Base-by-base conservation (phyloP, 2,888 invertebrate species). In the Drosophila dives region DNA sequence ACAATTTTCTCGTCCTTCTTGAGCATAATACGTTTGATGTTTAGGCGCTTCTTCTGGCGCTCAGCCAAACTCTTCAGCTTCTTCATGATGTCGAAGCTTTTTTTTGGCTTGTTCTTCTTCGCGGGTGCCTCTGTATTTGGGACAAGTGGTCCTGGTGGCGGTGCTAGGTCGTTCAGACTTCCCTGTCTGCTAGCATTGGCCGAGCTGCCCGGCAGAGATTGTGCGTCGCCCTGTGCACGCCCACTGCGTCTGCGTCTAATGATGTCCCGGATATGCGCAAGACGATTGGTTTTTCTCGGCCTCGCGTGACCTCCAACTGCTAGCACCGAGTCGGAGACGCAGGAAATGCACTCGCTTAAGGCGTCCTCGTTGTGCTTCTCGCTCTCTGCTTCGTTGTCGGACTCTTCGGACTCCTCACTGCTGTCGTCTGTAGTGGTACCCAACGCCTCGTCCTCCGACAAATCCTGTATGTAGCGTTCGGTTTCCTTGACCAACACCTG, bases 31-130 rank as follows among this genome's bases (percentile, higher is more conserved):
- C 91, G 92, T 65, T 91, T 92, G 51, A 93, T 93, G 8, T 91
- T 90, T 36, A 92, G 72, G 69, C 95, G 95, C 93, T 82, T 95
- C 93, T 92, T 94, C 91, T 83, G 95, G 93, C 95, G 94, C 81
- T 95, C 95, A 23, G 95, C 95, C 92, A 95, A 94, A 78, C 94
- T 94, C 91, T 94, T 95, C 29, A 95, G 93, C 92, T 95, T 95
- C 90, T 95, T 95, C 79, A 95, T 95, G 65, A 95, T 93, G 34
- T 95, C 95, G 88, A 95, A 95, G 90, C 95, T 95, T 55, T 89
- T 86, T 55, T 85, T 83, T 26, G 81, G 58, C 64, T 92, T 92
- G 20, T 51, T 60, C 29, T 58, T 51, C 56, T 76, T 76, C 5
- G 54, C 56, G 1, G 78, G 69, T 58, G 90, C 87, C 5, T 88